phyloP scores from a whole-genome alignment of 2,888 invertebrate species.

The Sycophila texana region DNA sequence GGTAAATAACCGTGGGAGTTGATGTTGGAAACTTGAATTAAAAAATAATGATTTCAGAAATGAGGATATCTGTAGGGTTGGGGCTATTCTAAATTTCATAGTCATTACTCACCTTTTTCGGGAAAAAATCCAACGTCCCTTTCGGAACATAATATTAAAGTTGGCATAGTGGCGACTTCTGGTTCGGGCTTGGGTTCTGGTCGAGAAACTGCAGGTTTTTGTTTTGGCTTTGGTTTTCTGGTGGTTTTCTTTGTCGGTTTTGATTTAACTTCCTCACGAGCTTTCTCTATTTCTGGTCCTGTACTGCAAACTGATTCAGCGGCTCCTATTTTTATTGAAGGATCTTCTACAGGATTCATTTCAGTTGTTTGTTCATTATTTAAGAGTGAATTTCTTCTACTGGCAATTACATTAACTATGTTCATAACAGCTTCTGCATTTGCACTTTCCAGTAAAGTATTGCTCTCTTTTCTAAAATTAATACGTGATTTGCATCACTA shows the following conservation, averaged over 20 bases:
- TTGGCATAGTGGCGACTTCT: constrained; percentile 65
- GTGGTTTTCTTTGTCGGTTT: constrained; percentile 36
- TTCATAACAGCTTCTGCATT: constrained; percentile 72
- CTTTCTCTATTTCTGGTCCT: constrained; percentile 40
- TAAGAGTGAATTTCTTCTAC: constrained; percentile 44
- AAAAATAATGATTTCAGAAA: too few species aligned
- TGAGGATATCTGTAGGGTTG: too few species aligned
- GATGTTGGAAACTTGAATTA: not conserved
- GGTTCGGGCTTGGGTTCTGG: constrained; percentile 54
- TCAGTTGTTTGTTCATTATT: constrained; percentile 15
- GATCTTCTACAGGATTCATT: not conserved
- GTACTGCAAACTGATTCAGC: not conserved
- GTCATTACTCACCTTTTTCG: constrained; percentile 14
- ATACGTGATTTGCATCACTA: not conserved
- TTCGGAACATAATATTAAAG: constrained; percentile 67
- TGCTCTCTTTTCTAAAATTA: constrained; percentile 58
- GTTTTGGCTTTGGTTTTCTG: constrained; percentile 44
- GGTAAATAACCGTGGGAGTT: constrained; percentile 57
- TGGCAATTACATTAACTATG: constrained; percentile 70
- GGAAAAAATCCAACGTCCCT: constrained; percentile 59
- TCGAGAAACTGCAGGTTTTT: constrained; percentile 23
- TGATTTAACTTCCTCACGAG: constrained; percentile 35
- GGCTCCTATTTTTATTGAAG: not conserved
- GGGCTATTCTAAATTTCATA: too few species aligned
- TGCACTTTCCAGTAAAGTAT: constrained; percentile 67